Evolutionary conservation across 2,113 vertebrate genomes (phyloP).

Genomic region (Rhodinocichla rosea): DNA sequence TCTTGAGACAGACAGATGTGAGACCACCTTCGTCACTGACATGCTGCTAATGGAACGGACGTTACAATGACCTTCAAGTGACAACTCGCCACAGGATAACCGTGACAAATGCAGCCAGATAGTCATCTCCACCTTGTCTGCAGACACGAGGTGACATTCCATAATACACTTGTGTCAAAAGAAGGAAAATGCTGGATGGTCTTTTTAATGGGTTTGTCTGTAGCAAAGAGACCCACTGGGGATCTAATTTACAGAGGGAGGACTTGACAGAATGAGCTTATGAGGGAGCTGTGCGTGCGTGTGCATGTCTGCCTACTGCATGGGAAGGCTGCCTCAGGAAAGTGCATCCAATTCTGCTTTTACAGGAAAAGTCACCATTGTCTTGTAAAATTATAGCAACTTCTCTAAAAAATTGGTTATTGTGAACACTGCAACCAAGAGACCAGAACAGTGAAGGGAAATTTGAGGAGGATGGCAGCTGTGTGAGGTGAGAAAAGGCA

Average conservation of each 20-base stretch:
- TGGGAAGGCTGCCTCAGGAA: not conserved
- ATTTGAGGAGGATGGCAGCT: not conserved
- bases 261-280: not conserved
- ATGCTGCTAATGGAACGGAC: not conserved
- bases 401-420: not conserved
- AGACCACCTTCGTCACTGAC: not conserved
- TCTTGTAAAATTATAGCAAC: not conserved
- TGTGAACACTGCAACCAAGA: not conserved
- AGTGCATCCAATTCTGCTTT: not conserved
- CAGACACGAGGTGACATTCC: not conserved
- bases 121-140: conserved; percentile 18
- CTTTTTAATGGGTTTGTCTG: conserved; percentile 7
- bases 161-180: not conserved
- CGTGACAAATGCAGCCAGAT: conserved; percentile 22
- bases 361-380: not conserved
- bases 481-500: not conserved
- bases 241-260: not conserved
- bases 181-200: conserved; percentile 13
- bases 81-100: conserved; percentile 12
- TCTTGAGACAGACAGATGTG: not conserved
- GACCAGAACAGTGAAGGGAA: fast-evolving
- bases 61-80: conserved; percentile 39
- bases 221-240: not conserved
- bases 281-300: not conserved
- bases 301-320: not conserved